Conservation (phyloP, 2,113 vertebrate genomes). For the Leptobrachium ailaonicum region DNA sequence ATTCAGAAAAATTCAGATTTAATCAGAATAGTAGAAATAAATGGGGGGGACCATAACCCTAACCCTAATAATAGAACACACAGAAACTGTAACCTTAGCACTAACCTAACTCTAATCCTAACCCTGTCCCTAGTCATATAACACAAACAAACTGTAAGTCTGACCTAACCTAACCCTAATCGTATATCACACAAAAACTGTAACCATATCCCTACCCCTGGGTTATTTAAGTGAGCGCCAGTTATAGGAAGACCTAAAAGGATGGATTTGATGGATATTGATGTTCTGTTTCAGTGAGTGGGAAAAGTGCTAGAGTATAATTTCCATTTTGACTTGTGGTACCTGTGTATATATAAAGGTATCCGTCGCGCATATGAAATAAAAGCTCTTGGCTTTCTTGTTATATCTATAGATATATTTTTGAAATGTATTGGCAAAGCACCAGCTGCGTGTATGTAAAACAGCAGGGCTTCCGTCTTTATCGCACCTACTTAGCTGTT, state of each 20-base stretch:
- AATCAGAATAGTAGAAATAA: too few species aligned
- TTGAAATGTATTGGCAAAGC: constrained; percentile 29
- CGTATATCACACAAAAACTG: too few species aligned
- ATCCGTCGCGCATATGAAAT: constrained; percentile 40
- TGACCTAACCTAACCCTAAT: too few species aligned
- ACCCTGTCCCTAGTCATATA: too few species aligned
- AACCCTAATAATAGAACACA: too few species aligned
- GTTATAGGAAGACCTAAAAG: background rate
- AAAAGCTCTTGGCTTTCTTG: constrained; percentile 14
- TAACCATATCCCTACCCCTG: too few species aligned
- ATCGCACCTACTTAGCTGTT: constrained; percentile 8
- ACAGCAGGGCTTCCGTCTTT: constrained; percentile 15
- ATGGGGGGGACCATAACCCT: too few species aligned
- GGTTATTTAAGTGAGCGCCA: background rate
- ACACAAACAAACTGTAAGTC: too few species aligned
- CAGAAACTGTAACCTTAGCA: too few species aligned
- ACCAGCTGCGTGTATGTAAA: constrained; percentile 24
- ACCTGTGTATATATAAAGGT: background rate
- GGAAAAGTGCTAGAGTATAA: background rate
- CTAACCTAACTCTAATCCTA: too few species aligned
- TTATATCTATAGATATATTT: constrained; percentile 13
- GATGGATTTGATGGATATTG: background rate
- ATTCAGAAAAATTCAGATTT: too few species aligned
- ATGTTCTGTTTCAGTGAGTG: too few species aligned
- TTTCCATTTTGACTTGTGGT: background rate